Evolutionary conservation across 1,140 invertebrate species (phyloP).

Genomic region (Scaptomyza pallida): DNA sequence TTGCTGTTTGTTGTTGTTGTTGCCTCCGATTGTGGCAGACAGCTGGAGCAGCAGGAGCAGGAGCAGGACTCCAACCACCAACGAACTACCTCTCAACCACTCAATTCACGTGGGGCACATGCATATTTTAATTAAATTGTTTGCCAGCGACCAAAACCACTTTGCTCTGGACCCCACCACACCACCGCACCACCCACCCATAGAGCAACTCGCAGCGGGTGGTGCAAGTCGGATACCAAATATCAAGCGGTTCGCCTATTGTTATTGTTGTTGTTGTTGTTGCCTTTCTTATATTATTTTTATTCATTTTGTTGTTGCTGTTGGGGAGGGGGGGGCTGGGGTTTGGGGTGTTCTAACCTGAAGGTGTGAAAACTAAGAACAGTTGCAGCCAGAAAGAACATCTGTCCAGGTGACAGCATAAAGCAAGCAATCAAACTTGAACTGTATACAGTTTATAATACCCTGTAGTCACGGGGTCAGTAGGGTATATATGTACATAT

Average conservation of each 20-base stretch:
- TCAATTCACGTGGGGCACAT: constrained; percentile 47
- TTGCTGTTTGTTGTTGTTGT: constrained; percentile 49
- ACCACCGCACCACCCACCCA: neutral
- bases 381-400: neutral
- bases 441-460: too few relatives aligned
- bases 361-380: constrained; percentile 32
- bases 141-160: constrained; percentile 43
- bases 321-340: neutral
- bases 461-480: too few relatives aligned
- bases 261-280: neutral
- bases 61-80: neutral
- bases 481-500: too few relatives aligned
- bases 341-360: too few relatives aligned
- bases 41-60: neutral
- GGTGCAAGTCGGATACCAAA: constrained; percentile 10
- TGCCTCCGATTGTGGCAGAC: neutral
- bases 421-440: neutral
- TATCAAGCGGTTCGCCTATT: constrained; percentile 21
- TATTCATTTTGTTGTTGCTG: neutral
- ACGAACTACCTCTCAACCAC: constrained; percentile 35
- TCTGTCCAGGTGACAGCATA: neutral
- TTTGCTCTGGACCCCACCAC: constrained; percentile 6
- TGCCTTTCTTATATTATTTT: neutral
- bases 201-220: constrained; percentile 1
- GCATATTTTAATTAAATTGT: constrained; percentile 82